Evolutionary conservation across 1,140 invertebrate species (phyloP).

Genomic region (Probaryconus sp.): DNA sequence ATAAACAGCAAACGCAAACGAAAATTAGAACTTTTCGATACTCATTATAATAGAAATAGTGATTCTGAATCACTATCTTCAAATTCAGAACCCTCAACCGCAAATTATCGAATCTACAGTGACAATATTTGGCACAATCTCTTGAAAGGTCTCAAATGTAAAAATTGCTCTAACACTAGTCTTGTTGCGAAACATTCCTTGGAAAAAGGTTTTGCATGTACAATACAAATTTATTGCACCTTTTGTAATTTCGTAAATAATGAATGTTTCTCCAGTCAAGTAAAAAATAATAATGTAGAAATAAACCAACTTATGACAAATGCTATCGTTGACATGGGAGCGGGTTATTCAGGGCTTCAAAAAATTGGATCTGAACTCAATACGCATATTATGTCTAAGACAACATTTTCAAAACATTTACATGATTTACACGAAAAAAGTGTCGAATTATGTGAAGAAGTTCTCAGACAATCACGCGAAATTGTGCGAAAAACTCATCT

Average conservation of each 20-base stretch:
- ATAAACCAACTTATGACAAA: constrained; percentile 18
- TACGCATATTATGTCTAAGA: constrained; percentile 1
- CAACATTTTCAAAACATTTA: constrained; percentile 2
- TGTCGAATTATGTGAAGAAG: constrained; percentile 16
- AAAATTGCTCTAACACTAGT: constrained; percentile 7
- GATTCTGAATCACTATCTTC: constrained; percentile 1
- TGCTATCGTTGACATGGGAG: constrained; percentile 2
- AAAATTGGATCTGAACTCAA: constrained; percentile 16
- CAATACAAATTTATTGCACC: constrained; percentile 17
- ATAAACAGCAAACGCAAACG: constrained; percentile 1
- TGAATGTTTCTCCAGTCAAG: constrained; percentile 13
- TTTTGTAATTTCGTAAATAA: constrained; percentile 15
- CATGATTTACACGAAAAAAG: constrained; percentile 9
- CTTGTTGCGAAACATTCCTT: constrained; percentile 2
- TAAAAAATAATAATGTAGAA: constrained; percentile 2
- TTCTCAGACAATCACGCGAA: neutral
- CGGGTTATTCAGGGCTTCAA: constrained; percentile 19
- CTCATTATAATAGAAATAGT: neutral
- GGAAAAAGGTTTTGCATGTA: constrained; percentile 16
- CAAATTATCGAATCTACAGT: constrained; percentile 14
- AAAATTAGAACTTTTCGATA: constrained; percentile 3
- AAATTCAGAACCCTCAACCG: neutral
- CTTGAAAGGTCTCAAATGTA: neutral
- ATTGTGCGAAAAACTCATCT: neutral
- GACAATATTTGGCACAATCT: constrained; percentile 4